Evolutionary conservation across 2,113 vertebrate genomes (phyloP).

Genomic region (Xiphophorus hellerii): DNA sequence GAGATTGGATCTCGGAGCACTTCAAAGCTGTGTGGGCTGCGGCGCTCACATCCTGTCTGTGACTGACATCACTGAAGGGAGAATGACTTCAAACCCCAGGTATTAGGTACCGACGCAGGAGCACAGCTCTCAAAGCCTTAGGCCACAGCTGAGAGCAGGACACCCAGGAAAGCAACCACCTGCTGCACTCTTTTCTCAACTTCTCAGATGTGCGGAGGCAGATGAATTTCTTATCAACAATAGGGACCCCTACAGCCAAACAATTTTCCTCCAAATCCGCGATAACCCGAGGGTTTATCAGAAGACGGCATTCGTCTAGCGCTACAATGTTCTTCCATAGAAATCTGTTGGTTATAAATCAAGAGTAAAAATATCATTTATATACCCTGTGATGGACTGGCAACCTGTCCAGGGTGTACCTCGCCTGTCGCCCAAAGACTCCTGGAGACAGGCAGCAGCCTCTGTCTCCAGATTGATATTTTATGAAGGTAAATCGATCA

Average conservation of each 20-base stretch:
- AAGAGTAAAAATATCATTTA: slow-evolving; percentile 11
- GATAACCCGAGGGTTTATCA: slow-evolving; percentile 49
- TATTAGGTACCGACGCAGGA: slow-evolving; percentile 34
- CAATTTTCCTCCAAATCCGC: slow-evolving; percentile 30
- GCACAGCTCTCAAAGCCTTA: slow-evolving; percentile 36
- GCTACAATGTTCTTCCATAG: slow-evolving; percentile 10
- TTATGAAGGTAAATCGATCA: slow-evolving; percentile 68
- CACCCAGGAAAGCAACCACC: slow-evolving; percentile 53
- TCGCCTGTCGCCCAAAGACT: too few species aligned
- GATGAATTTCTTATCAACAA: slow-evolving; percentile 51
- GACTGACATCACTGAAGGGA: slow-evolving; percentile 67
- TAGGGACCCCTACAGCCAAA: slow-evolving; percentile 22
- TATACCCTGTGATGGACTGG: too few species aligned
- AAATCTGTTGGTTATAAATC: slow-evolving; percentile 40
- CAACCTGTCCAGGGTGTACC: too few species aligned
- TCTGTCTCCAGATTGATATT: slow-evolving; percentile 43
- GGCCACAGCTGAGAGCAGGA: slow-evolving; percentile 42
- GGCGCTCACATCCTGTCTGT: slow-evolving; percentile 71
- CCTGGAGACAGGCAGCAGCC: too few species aligned
- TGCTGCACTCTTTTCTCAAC: slow-evolving; percentile 33
- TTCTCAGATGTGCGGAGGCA: slow-evolving; percentile 21
- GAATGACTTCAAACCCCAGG: slow-evolving; percentile 53
- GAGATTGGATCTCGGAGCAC: slow-evolving; percentile 70
- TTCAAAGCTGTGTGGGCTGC: slow-evolving; percentile 71
- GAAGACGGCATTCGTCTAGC: slow-evolving; percentile 36